Evolutionary conservation across 2,113 vertebrate species (phyloP).

Genomic region (Lepisosteus osseus): DNA sequence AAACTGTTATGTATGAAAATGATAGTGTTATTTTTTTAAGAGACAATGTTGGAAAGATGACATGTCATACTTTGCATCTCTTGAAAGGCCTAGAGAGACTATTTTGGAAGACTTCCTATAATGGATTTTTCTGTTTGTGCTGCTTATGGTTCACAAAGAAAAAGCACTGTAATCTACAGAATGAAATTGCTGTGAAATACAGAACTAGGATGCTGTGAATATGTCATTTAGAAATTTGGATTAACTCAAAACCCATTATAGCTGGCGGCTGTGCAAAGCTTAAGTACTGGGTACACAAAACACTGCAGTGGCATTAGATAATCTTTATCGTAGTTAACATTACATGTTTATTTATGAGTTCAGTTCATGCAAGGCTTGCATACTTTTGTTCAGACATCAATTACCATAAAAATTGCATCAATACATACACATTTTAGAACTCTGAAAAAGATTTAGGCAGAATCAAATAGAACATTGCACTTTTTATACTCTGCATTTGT

Average conservation of each 20-base stretch:
- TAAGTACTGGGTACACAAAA: conserved; percentile 13
- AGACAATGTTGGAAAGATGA: neutral
- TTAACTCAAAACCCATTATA: conserved; percentile 23
- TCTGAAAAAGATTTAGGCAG: neutral
- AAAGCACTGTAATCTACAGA: conserved; percentile 6
- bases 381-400: neutral
- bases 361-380: neutral
- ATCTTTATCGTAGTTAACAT: conserved; percentile 17
- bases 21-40: neutral
- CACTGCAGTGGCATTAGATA: conserved; percentile 23
- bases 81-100: conserved; percentile 4
- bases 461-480: neutral
- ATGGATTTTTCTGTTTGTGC: neutral
- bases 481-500: no score
- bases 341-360: conserved; percentile 24
- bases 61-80: neutral
- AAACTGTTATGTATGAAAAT: neutral
- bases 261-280: conserved; percentile 19
- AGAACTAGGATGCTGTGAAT: neutral
- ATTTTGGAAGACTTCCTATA: neutral
- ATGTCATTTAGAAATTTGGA: conserved; percentile 21
- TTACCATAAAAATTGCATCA: neutral
- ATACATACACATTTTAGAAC: neutral
- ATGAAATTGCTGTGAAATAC: conserved; percentile 26
- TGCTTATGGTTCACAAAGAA: conserved; percentile 6